Base-by-base conservation (phyloP, 1,140 invertebrate genomes). In the Neotoxoptera formosana region DNA sequence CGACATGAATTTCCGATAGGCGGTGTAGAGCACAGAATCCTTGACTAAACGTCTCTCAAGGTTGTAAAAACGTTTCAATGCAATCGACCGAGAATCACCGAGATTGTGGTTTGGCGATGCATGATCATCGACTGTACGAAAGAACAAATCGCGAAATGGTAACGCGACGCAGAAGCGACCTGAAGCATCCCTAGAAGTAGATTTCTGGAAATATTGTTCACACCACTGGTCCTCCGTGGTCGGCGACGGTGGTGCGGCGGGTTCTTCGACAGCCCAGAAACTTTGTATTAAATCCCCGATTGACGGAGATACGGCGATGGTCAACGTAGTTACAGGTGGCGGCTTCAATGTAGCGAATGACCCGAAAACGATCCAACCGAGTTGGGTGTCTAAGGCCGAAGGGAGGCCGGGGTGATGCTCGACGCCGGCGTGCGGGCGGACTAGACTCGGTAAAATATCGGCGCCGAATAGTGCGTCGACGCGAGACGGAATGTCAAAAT, bases 201-300 rank as follows among this genome's bases (percentile, higher is more conserved):
- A 60, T 1, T 30, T 1, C 8, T 25, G 30, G 0, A 60, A 60
- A 60, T 60, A 30, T 60, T 60, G 8, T 60, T 60, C 56, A 60
- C 56, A 60, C 56, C 56, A 60, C 9, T 60, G 56, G 25, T 60
- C 56, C 9, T 60, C 56, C 0, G 25, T 60, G 23, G 25, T 60
- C 7, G 25, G 56, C 25, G 56, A 60, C 56, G 56, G 8, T 9
- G 56, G 56, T 21, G 3, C 51, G 51, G 25, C 11, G 7, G 86
- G 47, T 88, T 88, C 86, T 88, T 87, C 86, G 86, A 88, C 86
- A 7, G 4, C 0, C 86, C 86, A 88, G 51, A 88, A 88, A 4
- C 2, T 48, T 8, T 88, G 47, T 34, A 88, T 8, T 21, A 88
- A 51, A 20, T 88, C 86, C 1, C n/a, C 47, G 17, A 88, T 23